phyloP scores from a whole-genome alignment of 2,888 invertebrate species.

The Pheosia tremula region DNA sequence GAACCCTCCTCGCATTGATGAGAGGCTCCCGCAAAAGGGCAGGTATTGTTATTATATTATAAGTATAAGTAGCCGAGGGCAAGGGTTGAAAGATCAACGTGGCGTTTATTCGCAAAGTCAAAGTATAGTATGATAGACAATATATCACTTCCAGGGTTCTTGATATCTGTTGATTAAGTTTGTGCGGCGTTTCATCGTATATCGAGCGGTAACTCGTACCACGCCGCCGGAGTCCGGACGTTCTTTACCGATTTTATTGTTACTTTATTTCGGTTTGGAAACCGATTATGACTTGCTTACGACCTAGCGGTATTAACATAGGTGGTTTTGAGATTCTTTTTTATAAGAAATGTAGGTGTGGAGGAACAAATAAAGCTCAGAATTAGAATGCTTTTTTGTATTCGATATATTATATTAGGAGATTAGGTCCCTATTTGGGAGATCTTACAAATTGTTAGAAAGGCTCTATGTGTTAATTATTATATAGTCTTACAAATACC shows the following conservation, averaged over 20 bases:
- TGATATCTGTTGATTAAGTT: constrained; percentile 20
- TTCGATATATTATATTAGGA: too few relatives aligned
- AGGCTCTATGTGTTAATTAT: too few relatives aligned
- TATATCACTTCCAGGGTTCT: constrained; percentile 12
- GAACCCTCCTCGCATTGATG: too few relatives aligned
- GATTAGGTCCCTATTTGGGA: too few relatives aligned
- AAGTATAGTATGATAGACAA: constrained; percentile 25
- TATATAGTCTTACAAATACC: too few relatives aligned
- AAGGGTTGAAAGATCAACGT: too few relatives aligned
- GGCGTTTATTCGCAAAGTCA: not conserved
- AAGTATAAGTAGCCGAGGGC: too few relatives aligned
- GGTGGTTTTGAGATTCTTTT: not conserved
- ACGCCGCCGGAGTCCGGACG: constrained; percentile 3
- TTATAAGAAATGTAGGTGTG: not conserved
- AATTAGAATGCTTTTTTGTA: too few relatives aligned
- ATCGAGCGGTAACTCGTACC: constrained; percentile 16
- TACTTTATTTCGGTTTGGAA: constrained; percentile 16
- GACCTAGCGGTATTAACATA: not conserved
- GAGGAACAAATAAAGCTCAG: not conserved
- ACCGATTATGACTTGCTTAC: constrained; percentile 5
- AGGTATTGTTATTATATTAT: too few relatives aligned
- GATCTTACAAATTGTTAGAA: too few relatives aligned
- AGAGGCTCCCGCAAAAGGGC: too few relatives aligned
- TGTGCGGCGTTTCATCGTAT: constrained; percentile 24
- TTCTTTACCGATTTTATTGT: constrained; percentile 23